Percentiles rank a stretch among this genome's conserved stretches.
Conservation (phyloP, 64 coral and sea anemone species). For the Astreopora myriophthalma region DNA sequence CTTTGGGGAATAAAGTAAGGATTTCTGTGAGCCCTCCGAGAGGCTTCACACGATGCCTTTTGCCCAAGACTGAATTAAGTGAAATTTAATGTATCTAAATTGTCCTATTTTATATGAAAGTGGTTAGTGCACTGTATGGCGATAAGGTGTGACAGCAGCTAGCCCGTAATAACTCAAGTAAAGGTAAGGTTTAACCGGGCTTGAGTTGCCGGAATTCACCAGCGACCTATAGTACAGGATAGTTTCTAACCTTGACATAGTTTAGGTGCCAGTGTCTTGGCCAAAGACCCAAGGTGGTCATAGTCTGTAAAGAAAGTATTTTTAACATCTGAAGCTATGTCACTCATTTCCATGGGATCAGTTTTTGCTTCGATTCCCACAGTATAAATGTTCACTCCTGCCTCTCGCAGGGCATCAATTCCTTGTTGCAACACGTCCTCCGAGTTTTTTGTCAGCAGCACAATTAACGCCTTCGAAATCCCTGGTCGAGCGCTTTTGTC, state of each 20-base stretch:
- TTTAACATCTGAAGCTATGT: constrained; percentile 18
- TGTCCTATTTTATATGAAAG: too few species aligned
- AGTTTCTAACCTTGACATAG: constrained; percentile 6
- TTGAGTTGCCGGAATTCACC: too few species aligned
- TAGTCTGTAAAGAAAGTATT: background rate
- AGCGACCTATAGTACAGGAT: too few species aligned
- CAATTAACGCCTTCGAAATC: constrained; percentile 26
- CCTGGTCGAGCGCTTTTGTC: constrained; percentile 52
- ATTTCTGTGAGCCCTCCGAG: too few species aligned
- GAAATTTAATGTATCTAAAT: too few species aligned
- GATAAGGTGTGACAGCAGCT: too few species aligned
- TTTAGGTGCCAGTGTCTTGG: background rate
- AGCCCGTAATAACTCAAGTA: too few species aligned
- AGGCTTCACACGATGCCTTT: too few species aligned
- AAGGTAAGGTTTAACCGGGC: too few species aligned
- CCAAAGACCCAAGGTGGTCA: background rate
- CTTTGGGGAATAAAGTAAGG: too few species aligned
- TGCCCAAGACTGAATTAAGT: too few species aligned
- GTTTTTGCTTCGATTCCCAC: constrained; percentile 12
- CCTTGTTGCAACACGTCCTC: background rate
- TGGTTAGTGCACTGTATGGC: too few species aligned
- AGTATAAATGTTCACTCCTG: constrained; percentile 27
- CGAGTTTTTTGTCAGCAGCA: constrained; percentile 16
- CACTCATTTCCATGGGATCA: constrained; percentile 10
- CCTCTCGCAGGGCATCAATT: constrained; percentile 3